Base-by-base conservation (phyloP, 2,797 vertebrate genomes). In the Pantherophis vulpinus region DNA sequence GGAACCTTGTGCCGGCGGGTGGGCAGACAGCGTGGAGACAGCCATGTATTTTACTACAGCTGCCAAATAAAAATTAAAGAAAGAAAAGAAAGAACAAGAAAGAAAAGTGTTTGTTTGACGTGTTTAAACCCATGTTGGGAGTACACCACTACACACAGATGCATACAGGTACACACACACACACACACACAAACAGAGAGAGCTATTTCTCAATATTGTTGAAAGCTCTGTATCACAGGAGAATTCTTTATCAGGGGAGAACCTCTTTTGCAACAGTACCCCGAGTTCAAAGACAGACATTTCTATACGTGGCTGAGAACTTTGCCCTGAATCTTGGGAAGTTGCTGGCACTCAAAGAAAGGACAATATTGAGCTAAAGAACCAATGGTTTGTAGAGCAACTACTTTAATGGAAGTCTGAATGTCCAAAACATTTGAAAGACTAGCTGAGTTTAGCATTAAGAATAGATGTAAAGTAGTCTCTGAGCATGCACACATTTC, bases 1-100 rank as follows among this genome's bases (percentile, higher is more conserved):
- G 92, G 96, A 97, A 97, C 97, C 93, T 95, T 96, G 97, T 98
- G 98, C 98, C 96, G 97, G 98, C 98, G 95, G 94, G 96, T 96
- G 94, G 96, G 98, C 98, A 99, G 98, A 99, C 98, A 98, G 95
- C 95, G 97, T 98, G 98, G 98, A 99, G 98, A 98, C 98, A 97
- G 90, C 47, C 58, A 95, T 96, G 96, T 96, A 96, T 98, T 99
- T 98, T 98, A 98, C 98, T 98, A 97, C 98, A 97, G 97, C 97
- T 98, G 98, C 98, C 98, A 98, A 98, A 98, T 97, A 97, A 98
- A 97, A 96, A 96, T 95, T 47, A 96, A 95, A 95, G 94, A 94
- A 93, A 91, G 51, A 94, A 63, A 94, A 83, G 88, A 93, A 96
- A 96, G 96, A 70, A 96, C 94, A 91, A 95, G 97, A 94, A 51